Evolutionary conservation across 2,888 invertebrate genomes (phyloP), one percentile per base, ranked within the genome.

Genomic region (Conops quadrifasciatus): DNA sequence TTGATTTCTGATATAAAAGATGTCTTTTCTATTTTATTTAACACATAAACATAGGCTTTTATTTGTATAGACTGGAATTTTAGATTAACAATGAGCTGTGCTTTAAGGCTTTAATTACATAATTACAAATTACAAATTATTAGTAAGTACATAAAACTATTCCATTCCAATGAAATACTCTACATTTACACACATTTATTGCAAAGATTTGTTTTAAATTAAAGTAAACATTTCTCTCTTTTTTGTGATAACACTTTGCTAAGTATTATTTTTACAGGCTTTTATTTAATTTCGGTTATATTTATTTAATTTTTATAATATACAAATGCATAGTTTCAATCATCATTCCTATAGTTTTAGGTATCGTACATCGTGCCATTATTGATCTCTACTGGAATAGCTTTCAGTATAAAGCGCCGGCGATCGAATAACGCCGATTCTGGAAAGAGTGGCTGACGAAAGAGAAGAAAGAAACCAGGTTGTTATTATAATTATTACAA

Each of bases 391-490:
- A 86, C 79, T 73, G 81, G 78, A 62, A 84, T 79, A 47, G 85
- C 83, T 75, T 83, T 84, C 16, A 86, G 75, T 69, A 85, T 83
- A 74, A 82, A 85, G 71, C 83, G 82, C 70, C 79, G 79, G 64
- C 85, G 83, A 76, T 84, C 82, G 64, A 74, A 72, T 47, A 77
- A 28, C 53, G 72, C 26, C 24, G 77, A 45, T 58, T 62, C 73
- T 45, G 58, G 26, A 13, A 59, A 19, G 7, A 53, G 26, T 65
- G 67, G 30, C 71, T 65, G 49, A 69, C 58, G 63, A 43, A 71
- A 72, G 7, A 70, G 67, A 51, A 67, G 19, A 64, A 51, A 70
- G 58, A 58, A 58, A 26, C 1, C 28, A 58, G 56, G 9, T 36
- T 36, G 9, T 36, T 36, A 36, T 36, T 36, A 36, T 36, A 7